Percentiles rank a stretch among this genome's conserved stretches.
Conservation (phyloP, 1,140 invertebrate species). For the Pteromalus puparum region DNA sequence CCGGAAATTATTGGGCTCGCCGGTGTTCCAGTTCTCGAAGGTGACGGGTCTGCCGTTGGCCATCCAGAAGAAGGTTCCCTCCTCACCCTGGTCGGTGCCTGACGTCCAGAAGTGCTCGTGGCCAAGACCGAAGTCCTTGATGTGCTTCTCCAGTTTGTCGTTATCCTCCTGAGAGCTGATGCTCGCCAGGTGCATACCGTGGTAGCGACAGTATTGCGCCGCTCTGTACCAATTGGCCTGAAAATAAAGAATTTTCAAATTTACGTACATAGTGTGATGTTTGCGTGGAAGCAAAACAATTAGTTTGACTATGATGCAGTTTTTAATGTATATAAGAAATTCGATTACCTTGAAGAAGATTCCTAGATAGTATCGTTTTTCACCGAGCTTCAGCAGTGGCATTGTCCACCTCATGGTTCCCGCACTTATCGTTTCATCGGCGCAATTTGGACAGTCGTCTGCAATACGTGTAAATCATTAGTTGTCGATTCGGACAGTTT, state of each 20-base stretch:
- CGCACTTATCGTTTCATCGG: conserved; percentile 79
- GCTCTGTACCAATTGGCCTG: conserved; percentile 95
- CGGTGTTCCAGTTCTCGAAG: conserved; percentile 94
- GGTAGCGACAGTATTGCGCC: conserved; percentile 92
- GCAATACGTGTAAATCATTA: conserved; percentile 51
- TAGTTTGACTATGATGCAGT: no score
- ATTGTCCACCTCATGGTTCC: conserved; percentile 88
- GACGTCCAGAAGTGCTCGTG: conserved; percentile 95
- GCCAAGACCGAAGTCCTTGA: conserved; percentile 88
- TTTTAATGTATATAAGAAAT: no score
- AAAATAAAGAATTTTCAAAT: conserved; percentile 4
- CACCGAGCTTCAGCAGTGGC: conserved; percentile 89
- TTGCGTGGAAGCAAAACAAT: no score
- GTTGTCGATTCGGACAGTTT: no score
- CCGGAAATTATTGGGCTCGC: conserved; percentile 92
- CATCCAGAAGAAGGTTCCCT: conserved; percentile 95
- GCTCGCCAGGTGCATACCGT: conserved; percentile 93
- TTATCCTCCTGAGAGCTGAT: conserved; percentile 93
- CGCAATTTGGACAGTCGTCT: conserved; percentile 86
- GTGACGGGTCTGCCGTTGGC: conserved; percentile 90
- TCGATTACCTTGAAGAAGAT: conserved; percentile 91
- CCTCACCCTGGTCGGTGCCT: conserved; percentile 92
- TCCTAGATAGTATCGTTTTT: conserved; percentile 91
- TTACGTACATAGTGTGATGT: neutral
- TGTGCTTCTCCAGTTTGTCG: conserved; percentile 88